A percentile compares a stretch with the other conserved stretches of the same genome.
These are phyloP conservation scores for Turnix velox DNA, from an alignment of 2,113 vertebrate species.

Conservation along the genomic window DNA sequence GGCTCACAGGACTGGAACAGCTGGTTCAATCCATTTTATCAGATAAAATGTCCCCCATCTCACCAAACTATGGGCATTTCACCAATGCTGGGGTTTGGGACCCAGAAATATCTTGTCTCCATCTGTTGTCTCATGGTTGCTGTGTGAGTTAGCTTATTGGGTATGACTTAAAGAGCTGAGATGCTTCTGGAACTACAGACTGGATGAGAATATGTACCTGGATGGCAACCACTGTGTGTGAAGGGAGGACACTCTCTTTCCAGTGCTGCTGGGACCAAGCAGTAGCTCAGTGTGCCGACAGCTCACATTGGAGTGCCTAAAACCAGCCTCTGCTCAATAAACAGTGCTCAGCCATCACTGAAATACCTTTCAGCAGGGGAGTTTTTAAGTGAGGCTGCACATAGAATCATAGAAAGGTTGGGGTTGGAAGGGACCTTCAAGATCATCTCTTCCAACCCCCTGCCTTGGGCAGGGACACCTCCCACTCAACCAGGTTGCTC, in stretches of 20 bases:
- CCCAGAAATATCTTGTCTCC: neutral
- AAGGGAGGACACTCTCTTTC: neutral
- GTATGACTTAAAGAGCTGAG: neutral
- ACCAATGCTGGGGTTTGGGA: neutral
- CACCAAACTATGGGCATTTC: neutral
- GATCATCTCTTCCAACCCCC: no score
- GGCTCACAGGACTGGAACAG: neutral
- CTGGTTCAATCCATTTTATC: neutral
- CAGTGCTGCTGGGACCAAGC: neutral
- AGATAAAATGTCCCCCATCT: neutral
- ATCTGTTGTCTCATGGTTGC: neutral
- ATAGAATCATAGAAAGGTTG: no score
- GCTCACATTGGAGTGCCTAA: neutral
- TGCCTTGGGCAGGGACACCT: no score
- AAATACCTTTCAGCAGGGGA: neutral
- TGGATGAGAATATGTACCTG: neutral
- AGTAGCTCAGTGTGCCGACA: neutral
- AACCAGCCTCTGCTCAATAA: neutral
- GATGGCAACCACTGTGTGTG: neutral
- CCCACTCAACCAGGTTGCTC: no score
- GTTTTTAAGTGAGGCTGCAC: neutral
- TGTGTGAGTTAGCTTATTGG: neutral
- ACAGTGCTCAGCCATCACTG: neutral
- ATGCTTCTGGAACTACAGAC: neutral
- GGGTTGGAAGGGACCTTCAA: no score